phyloP scores from a whole-genome alignment of 2,113 vertebrate species.

The Alectura lathami region DNA sequence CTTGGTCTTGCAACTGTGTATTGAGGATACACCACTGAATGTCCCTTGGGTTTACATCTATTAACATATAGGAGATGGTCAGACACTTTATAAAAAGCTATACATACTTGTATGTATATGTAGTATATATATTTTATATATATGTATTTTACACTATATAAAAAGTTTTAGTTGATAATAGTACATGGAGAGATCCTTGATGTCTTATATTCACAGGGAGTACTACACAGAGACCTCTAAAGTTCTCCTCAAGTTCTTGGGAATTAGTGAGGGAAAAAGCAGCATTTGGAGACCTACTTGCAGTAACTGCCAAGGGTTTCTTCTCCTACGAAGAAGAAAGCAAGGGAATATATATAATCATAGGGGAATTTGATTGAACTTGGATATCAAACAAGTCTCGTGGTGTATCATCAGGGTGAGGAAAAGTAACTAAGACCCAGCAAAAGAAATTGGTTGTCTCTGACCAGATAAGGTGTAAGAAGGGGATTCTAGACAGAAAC shows the following conservation, averaged over 20 bases:
- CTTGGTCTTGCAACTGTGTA: not conserved
- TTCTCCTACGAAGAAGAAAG: not conserved
- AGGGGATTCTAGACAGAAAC: not conserved
- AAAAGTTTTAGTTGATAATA: not conserved
- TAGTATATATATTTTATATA: not conserved
- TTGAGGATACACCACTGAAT: not conserved
- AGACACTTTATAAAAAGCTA: not conserved
- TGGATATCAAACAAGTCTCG: not conserved
- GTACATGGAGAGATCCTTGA: not conserved
- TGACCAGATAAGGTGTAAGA: not conserved
- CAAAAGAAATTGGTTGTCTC: not conserved
- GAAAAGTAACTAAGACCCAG: not conserved
- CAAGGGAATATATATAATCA: not conserved
- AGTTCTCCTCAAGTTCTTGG: not conserved
- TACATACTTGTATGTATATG: not conserved
- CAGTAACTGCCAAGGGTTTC: not conserved
- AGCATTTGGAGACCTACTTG: not conserved
- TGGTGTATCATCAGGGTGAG: fast-evolving
- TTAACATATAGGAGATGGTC: not conserved
- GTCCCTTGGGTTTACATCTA: not conserved
- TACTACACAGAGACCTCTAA: not conserved
- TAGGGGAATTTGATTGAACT: not conserved
- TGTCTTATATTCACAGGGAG: not conserved
- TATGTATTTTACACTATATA: not conserved
- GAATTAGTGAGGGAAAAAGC: not conserved